Base-by-base conservation (phyloP, 2,113 vertebrate genomes). In the Cyprinodon tularosa region DNA sequence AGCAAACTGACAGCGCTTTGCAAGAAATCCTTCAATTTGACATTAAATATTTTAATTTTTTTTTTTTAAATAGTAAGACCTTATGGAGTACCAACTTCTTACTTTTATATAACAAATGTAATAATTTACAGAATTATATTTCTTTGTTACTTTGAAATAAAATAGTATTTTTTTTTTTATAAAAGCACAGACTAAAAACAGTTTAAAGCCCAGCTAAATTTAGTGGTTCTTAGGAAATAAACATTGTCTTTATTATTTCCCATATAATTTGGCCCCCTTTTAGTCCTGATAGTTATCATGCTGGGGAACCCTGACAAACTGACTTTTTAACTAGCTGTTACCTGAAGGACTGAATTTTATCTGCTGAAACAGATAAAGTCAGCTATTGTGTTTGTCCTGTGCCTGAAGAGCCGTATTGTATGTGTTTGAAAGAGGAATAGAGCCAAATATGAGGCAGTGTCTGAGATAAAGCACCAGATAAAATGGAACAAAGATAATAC, bases 401-500 rank as follows among this genome's bases (percentile, higher is more conserved):
- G 29, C 42, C 38, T 65, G 45, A 65, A 74, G 48, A 40, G 71
- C 44, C 0, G 61, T 44, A 38, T 39, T 80, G 39, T 75, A 57
- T 67, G 50, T 62, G 64, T 68, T 66, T 73, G 36, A 65, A 47
- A 61, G 39, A 12, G 53, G 60, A 42, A 38, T 68, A 42, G 57
- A 85, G 59, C 45, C 63, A 57, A 67, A 70, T 73, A 48, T 68
- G 79, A 82, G 76, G 47, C 57, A 62, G 66, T 45, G 62, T 77
- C 65, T 14, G 65, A 85, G 84, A 89, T 88, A 86, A 90, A 76
- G 60, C 80, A 0, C 74, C 61, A 81, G 87, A 92, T 90, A 85
- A 86, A 89, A 85, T 53, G 36, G 57, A 82, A 84, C 83, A 84
- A 81, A 78, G 59, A 87, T 89, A 84, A 88, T 89, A 78, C 88